These are phyloP conservation scores for Ophion obscuratus DNA, from an alignment of 2,888 invertebrate genomes.

Conservation along the genomic window DNA sequence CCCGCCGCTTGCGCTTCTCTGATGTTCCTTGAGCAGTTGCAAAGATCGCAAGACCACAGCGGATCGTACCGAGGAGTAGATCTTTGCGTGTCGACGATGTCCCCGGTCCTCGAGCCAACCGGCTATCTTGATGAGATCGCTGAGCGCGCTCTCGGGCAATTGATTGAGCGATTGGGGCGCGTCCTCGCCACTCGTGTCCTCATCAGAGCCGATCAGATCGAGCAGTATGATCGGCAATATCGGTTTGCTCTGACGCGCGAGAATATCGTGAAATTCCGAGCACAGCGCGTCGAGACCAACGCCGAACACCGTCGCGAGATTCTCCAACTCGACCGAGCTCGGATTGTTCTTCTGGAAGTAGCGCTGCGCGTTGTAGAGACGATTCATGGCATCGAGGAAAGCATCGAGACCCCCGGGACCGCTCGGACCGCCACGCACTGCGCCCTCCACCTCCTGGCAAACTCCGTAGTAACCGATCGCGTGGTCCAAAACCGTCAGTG, in stretches of 20 bases:
- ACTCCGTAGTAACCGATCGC: slow-evolving; percentile 98
- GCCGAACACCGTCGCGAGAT: slow-evolving; percentile 92
- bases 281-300: slow-evolving; percentile 94
- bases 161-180: slow-evolving; percentile 87
- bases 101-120: slow-evolving; percentile 93
- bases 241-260: slow-evolving; percentile 94
- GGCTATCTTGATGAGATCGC: slow-evolving; percentile 91
- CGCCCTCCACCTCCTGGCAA: slow-evolving; percentile 94
- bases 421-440: slow-evolving; percentile 93
- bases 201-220: slow-evolving; percentile 94
- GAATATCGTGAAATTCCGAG: slow-evolving; percentile 93
- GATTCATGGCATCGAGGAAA: slow-evolving; percentile 91
- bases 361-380: slow-evolving; percentile 93
- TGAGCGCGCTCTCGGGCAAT: slow-evolving; percentile 89
- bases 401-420: slow-evolving; percentile 83
- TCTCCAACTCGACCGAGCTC: slow-evolving; percentile 96
- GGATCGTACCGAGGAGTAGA: slow-evolving; percentile 91
- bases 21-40: slow-evolving; percentile 91
- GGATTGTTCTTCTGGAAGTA: slow-evolving; percentile 97
- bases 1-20: slow-evolving; percentile 91
- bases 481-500: slow-evolving; percentile 94
- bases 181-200: slow-evolving; percentile 88
- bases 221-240: slow-evolving; percentile 94
- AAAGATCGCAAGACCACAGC: slow-evolving; percentile 91
- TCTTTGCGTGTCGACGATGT: slow-evolving; percentile 90